These are phyloP conservation scores for Eupithecia tripunctaria DNA, from an alignment of 2,888 invertebrate species.

Conservation along the genomic window DNA sequence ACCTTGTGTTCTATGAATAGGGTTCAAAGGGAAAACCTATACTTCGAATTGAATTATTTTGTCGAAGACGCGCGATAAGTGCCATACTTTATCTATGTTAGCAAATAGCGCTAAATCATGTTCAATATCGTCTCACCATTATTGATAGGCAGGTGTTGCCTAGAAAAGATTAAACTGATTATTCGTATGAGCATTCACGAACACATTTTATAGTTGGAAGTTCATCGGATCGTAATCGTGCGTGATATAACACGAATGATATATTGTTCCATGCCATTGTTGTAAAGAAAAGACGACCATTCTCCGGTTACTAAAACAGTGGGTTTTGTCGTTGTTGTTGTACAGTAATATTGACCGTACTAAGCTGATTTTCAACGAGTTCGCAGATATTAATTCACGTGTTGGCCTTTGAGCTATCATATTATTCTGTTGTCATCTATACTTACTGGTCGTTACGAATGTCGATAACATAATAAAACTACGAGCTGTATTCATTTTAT, in stretches of 20 bases:
- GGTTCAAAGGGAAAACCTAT: conserved; percentile 19
- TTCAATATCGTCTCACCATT: conserved; percentile 1
- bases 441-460: not conserved
- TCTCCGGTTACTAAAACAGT: conserved; percentile 26
- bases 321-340: too few relatives aligned
- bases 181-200: not conserved
- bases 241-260: conserved; percentile 28
- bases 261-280: conserved; percentile 29
- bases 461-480: not conserved
- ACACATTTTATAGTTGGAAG: conserved; percentile 12
- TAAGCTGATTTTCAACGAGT: conserved; percentile 25
- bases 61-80: conserved; percentile 22
- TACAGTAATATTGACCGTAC: conserved; percentile 25
- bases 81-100: conserved; percentile 1
- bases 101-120: conserved; percentile 19
- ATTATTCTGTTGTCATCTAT: not conserved
- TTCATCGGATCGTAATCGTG: conserved; percentile 18
- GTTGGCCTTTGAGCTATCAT: conserved; percentile 1
- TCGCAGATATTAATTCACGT: not conserved
- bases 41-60: conserved; percentile 5
- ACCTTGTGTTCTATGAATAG: conserved; percentile 22
- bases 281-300: conserved; percentile 25
- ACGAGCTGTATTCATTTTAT: not conserved
- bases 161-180: conserved; percentile 10
- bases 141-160: conserved; percentile 7